phyloP scores from a whole-genome alignment of 53 echinoderm and acorn worm species.

The Zoroaster sp. region DNA sequence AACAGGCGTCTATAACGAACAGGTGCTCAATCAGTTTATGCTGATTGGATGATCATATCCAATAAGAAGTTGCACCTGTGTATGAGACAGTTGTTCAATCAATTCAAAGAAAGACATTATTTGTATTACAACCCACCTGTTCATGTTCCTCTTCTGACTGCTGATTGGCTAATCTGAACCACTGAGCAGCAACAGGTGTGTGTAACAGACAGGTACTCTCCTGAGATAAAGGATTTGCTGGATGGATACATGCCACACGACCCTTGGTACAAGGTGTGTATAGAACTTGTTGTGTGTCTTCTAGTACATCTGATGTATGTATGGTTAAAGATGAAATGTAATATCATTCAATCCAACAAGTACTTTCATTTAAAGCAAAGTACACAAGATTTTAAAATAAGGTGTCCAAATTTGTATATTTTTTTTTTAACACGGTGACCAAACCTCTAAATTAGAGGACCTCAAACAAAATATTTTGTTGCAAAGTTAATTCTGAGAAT shows the following conservation, averaged over 20 bases:
- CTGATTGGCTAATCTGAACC: slow-evolving; percentile 24
- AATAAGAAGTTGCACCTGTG: too few relatives aligned
- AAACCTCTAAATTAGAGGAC: too few relatives aligned
- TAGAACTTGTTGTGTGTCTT: slow-evolving; percentile 74
- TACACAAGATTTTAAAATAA: too few relatives aligned
- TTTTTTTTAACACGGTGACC: too few relatives aligned
- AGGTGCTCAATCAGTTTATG: too few relatives aligned
- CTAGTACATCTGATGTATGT: slow-evolving; percentile 59
- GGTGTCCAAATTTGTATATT: too few relatives aligned
- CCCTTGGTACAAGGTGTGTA: slow-evolving; percentile 68
- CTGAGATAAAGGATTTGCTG: slow-evolving; percentile 58
- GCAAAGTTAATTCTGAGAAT: too few relatives aligned
- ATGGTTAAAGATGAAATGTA: slow-evolving; percentile 25
- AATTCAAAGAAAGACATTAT: not conserved
- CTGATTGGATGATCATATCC: too few relatives aligned
- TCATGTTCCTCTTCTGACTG: slow-evolving; percentile 29
- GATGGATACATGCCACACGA: slow-evolving; percentile 48
- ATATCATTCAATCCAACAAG: too few relatives aligned
- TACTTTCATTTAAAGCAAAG: too few relatives aligned
- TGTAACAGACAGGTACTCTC: slow-evolving; percentile 67
- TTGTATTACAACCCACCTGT: slow-evolving; percentile 9
- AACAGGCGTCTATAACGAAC: too few relatives aligned
- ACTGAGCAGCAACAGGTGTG: slow-evolving; percentile 32
- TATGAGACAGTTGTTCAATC: not conserved
- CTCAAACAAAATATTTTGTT: too few relatives aligned